Base-by-base conservation (phyloP, 2,888 invertebrate genomes). In the Terebella lapidaria region DNA sequence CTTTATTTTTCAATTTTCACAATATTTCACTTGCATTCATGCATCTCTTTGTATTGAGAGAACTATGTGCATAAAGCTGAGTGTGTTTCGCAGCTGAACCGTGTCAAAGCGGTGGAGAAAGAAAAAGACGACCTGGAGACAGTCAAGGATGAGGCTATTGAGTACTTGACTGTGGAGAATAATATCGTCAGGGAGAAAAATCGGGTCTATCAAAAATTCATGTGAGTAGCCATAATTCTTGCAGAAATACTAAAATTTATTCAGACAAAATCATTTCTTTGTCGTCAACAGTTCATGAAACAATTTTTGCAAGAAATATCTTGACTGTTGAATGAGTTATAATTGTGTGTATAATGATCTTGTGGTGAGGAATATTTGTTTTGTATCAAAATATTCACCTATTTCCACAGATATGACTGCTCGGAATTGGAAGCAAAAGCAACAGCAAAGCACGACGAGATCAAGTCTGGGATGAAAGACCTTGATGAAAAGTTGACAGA, bases 121-220 rank as follows among this genome's bases (percentile, higher is more conserved):
- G 83, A 83, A 60, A 80, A 81, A 68, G 74, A 79, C 58, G 76
- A 77, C n/a, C 63, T 84, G 57, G 81, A 81, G 60, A 81, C 74
- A 4, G 76, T 80, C 0, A 81, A 80, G 63, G 76, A 81, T 60
- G 80, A 81, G 60, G 81, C 81, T 3, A 67, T 83, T 2, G 75
- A 76, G 88, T 92, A 4, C 88, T 83, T 97, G 70, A 87, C 87
- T 67, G 78, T 87, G 24, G 91, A 94, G 75, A 99, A 99, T 77
- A 84, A 84, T 2, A 83, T 88, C 1, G 84, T 86, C 1, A 83
- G 85, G 56, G 85, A 86, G 1, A 87, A 87, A 62, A 91, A 91
- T 81, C 84, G 86, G 70, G 77, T 89, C 29, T 85, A 86, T 67
- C 91, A 92, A 80, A 74, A 73, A 67, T 74, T 79, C 64, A 69